Base-by-base conservation (phyloP, 2,888 invertebrate genomes). In the Phania funesta region DNA sequence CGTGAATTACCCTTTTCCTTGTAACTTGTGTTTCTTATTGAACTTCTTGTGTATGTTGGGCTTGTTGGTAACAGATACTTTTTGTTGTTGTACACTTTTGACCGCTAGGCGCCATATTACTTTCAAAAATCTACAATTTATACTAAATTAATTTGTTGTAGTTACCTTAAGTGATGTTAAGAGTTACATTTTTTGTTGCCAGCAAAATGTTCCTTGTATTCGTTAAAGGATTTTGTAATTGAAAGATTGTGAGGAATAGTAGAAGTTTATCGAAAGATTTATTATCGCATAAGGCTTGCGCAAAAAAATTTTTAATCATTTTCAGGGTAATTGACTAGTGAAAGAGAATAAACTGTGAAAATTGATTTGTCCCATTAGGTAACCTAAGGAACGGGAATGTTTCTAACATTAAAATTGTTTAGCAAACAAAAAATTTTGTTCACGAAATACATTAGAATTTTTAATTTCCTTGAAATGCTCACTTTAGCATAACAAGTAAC, bases 41-140 rank as follows among this genome's bases (percentile, higher is more conserved):
- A 41, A 50, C 32, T 32, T 60, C 32, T 48, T 48, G 26, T 41
- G 13, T 2, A 32, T 67, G 54, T 41, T 50, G 44, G n/a, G 35
- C 16, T 64, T 20, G 18, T 22, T 70, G 44, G 5, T n/a, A 38
- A 46, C 18, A 35, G 11, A 35, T 18, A 29, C 18, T 52, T 32
- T 38, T 46, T 24, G 54, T 64, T 74, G 65, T 75, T 60, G 73
- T 67, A 56, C 78, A 65, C 78, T 75, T 78, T 74, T 80, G 83
- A 77, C 81, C 80, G 88, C 89, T 88, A 89, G 89, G 90, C 89
- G 89, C 90, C 90, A 85, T 87, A 84, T 81, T 84, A 84, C 84
- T 84, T 84, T 83, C 84, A 70, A 84, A 76, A 84, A 76, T 83
- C 81, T 73, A 83, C 70, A 80, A 81, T 83, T 83, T 84, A 74